Evolutionary conservation across 2,113 vertebrate species (phyloP), one percentile per base, ranked within the genome.

Genomic region (Rhea pennata): DNA sequence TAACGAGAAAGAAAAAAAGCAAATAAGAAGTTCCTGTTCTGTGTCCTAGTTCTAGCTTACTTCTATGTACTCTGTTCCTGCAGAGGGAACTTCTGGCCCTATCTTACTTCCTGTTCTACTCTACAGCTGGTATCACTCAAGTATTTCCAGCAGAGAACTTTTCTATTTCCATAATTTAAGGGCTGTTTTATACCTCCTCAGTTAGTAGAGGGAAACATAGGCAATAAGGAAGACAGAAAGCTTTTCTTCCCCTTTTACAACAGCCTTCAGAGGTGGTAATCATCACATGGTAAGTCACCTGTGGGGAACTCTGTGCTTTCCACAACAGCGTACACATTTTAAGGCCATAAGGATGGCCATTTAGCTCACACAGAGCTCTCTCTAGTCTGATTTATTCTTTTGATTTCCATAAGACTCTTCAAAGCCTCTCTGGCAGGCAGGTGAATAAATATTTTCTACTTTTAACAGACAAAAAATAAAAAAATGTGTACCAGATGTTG

Each of bases 381-480:
- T 44, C 56, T 3, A 5, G 84, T 54, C 39, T 95, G 62, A 71
- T 79, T 92, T 88, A 84, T 72, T 92, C 70, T 82, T 92, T 66
- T 61, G 70, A 78, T 19, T 91, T 95, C 88, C 58, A 53, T 13
- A 21, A 90, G 64, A 54, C 83, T 85, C 21, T 53, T 80, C 67
- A 92, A 92, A 72, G 36, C 77, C 74, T 87, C 54, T 14, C 62
- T 74, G 87, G 80, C 16, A 59, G 67, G 54, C 75, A 95, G 81
- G 84, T 89, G 96, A 96, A 96, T 92, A 96, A 94, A 87, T 87
- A 88, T 61, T 92, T 87, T 51, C 71, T 84, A 22, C 74, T 74
- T 91, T 93, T 76, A 92, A 73, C 27, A 59, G 67, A 71, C 46
- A 83, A 61, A 77, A 89, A 64, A 24, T 31, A 8, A 77, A 86